Evolutionary conservation across 2,888 invertebrate species (phyloP).

Genomic region (Hyposoter didymator): DNA sequence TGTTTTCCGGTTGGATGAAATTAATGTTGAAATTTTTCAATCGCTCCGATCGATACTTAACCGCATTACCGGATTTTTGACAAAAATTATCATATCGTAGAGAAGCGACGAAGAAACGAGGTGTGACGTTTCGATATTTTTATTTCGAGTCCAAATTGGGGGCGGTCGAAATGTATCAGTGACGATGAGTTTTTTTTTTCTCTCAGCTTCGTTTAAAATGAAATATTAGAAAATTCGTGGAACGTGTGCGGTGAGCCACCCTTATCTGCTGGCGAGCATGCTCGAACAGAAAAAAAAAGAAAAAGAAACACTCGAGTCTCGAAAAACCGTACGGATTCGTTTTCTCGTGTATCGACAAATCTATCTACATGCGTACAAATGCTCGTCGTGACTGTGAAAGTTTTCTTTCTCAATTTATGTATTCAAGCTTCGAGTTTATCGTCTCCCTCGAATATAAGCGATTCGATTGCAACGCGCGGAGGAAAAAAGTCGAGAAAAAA

Average conservation of each 20-base stretch:
- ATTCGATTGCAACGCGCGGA: constrained; percentile 47
- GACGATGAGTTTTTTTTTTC: constrained; percentile 25
- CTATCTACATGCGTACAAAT: background rate
- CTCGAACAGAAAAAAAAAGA: constrained; percentile 26
- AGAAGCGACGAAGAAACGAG: background rate
- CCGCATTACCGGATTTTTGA: background rate
- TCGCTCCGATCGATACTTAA: background rate
- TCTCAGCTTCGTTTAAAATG: constrained; percentile 19
- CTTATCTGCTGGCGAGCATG: constrained; percentile 51
- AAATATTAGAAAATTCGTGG: constrained; percentile 54
- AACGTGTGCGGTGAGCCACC: constrained; percentile 53
- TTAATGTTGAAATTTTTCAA: constrained; percentile 15
- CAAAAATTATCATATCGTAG: constrained; percentile 15
- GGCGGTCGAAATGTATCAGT: constrained; percentile 9
- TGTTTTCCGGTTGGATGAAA: background rate
- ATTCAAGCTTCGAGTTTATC: constrained; percentile 22
- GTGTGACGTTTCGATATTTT: constrained; percentile 25
- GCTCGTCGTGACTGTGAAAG: background rate
- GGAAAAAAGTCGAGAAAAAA: background rate
- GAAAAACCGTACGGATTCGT: constrained; percentile 49
- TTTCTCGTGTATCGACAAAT: constrained; percentile 2
- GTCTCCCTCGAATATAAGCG: constrained; percentile 41
- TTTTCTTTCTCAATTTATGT: constrained; percentile 1
- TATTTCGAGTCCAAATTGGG: background rate
- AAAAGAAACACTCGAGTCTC: constrained; percentile 39